These are phyloP conservation scores for Aquatica leii DNA, from an alignment of 2,888 invertebrate genomes.

Conservation along the genomic window DNA sequence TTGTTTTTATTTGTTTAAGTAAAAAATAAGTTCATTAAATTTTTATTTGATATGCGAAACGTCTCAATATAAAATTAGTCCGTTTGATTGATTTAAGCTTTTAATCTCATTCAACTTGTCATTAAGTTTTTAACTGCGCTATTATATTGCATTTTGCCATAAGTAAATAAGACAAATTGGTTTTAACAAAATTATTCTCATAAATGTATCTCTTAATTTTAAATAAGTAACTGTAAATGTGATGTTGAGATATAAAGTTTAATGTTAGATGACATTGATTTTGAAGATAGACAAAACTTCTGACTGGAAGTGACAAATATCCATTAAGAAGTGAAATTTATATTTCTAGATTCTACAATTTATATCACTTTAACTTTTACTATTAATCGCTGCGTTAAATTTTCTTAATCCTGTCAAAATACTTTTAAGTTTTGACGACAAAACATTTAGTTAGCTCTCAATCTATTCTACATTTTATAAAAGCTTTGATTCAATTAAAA, in stretches of 20 bases:
- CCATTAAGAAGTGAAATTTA: constrained; percentile 8
- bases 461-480: no score
- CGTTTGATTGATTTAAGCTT: constrained; percentile 10
- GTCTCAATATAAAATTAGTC: no score
- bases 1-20: no score
- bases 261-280: constrained; percentile 9
- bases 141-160: background rate
- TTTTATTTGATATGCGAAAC: no score
- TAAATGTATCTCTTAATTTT: constrained; percentile 2
- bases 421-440: no score
- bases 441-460: no score
- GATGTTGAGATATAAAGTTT: constrained; percentile 3
- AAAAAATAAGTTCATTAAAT: no score
- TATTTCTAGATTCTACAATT: no score
- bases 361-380: no score
- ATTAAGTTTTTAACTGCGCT: constrained; percentile 9
- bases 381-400: no score
- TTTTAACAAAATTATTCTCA: constrained; percentile 2
- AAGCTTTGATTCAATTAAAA: no score
- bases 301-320: constrained; percentile 8
- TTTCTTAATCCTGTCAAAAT: no score
- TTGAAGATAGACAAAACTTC: constrained; percentile 5
- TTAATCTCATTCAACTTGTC: constrained; percentile 11
- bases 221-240: constrained; percentile 5
- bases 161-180: constrained; percentile 8